These are phyloP conservation scores for Phrynocephalus versicolor DNA, from an alignment of 2,113 vertebrate species.

Conservation along the genomic window DNA sequence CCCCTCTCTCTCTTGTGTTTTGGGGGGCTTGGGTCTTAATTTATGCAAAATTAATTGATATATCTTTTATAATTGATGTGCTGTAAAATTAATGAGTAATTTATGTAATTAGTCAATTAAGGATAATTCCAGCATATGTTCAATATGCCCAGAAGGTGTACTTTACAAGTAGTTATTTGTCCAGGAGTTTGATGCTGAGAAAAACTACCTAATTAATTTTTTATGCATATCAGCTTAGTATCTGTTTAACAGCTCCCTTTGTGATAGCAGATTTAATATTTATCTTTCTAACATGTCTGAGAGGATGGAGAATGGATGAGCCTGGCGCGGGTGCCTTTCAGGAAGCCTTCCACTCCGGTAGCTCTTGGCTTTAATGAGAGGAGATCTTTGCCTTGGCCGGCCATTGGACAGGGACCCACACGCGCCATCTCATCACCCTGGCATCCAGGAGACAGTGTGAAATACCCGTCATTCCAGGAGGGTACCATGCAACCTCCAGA, in stretches of 20 bases:
- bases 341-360: slow-evolving; percentile 72
- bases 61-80: slow-evolving; percentile 99
- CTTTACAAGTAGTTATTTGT: slow-evolving; percentile 99
- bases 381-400: slow-evolving; percentile 64
- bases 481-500: slow-evolving; percentile 74
- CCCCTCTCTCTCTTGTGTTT: slow-evolving; percentile 86
- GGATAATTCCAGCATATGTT: slow-evolving; percentile 99
- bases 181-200: slow-evolving; percentile 97
- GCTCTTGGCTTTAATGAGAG: slow-evolving; percentile 73
- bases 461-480: slow-evolving; percentile 80
- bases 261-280: slow-evolving; percentile 99
- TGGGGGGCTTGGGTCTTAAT: slow-evolving; percentile 88
- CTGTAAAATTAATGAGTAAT: slow-evolving; percentile 99
- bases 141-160: slow-evolving; percentile 99
- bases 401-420: slow-evolving; percentile 23
- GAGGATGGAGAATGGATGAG: slow-evolving; percentile 84
- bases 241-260: slow-evolving; percentile 99
- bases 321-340: slow-evolving; percentile 85
- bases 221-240: slow-evolving; percentile 99
- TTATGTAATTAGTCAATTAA: slow-evolving; percentile 99
- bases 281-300: slow-evolving; percentile 98
- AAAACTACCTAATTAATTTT: slow-evolving; percentile 99
- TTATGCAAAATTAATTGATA: slow-evolving; percentile 99
- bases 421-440: too few relatives aligned
- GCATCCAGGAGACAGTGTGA: slow-evolving; percentile 73